Conservation (phyloP, 2,888 invertebrate genomes). For the Achlya flavicornis region DNA sequence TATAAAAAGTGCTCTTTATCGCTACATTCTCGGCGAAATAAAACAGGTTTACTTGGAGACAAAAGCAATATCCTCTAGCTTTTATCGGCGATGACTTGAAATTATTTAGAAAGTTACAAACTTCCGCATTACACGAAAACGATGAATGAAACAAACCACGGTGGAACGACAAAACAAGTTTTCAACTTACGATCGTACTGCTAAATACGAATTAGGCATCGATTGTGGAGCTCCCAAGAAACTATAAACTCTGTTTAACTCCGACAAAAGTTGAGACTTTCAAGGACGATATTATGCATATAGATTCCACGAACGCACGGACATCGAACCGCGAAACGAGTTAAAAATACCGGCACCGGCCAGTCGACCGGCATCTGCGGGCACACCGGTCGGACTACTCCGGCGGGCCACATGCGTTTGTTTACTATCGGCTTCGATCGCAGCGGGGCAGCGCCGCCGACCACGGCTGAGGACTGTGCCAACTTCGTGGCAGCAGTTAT, state of each 20-base stretch:
- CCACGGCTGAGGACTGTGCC: constrained; percentile 33
- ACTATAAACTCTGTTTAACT: constrained; percentile 57
- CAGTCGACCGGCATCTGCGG: constrained; percentile 78
- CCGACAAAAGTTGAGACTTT: constrained; percentile 62
- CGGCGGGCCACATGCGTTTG: constrained; percentile 78
- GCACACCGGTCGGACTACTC: constrained; percentile 79
- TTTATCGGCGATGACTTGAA: constrained; percentile 49
- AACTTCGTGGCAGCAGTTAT: constrained; percentile 34
- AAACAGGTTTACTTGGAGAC: constrained; percentile 45
- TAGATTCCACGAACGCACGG: constrained; percentile 78
- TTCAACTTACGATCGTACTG: constrained; percentile 62
- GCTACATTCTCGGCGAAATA: constrained; percentile 57
- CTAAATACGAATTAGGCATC: constrained; percentile 47
- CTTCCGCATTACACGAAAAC: constrained; percentile 43
- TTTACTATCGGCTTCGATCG: constrained; percentile 77
- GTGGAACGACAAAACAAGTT: constrained; percentile 59
- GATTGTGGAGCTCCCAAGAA: constrained; percentile 45
- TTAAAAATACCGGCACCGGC: constrained; percentile 79
- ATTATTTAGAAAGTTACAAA: constrained; percentile 60
- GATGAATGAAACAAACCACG: constrained; percentile 47
- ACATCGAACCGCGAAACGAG: constrained; percentile 82
- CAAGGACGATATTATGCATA: constrained; percentile 79
- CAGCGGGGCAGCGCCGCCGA: constrained; percentile 44
- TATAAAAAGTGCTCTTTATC: constrained; percentile 65
- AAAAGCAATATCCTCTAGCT: constrained; percentile 44